Evolutionary conservation across 2,888 invertebrate genomes (phyloP).

Genomic region (Drosophila melanosoma): DNA sequence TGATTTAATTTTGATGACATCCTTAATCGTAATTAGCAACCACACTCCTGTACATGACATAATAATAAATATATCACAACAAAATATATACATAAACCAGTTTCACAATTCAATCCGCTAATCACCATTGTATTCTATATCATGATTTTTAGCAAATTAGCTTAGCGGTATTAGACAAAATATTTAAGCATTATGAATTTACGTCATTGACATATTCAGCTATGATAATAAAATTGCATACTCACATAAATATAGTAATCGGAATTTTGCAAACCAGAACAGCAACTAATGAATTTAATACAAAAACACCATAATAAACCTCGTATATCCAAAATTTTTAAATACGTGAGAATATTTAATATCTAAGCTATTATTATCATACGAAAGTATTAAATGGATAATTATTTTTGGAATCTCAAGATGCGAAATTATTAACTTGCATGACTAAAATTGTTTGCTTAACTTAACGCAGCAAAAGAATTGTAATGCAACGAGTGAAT

Average conservation of each 20-base stretch:
- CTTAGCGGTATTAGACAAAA: not conserved
- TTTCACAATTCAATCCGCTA: conserved; percentile 13
- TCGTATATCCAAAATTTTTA: conserved; percentile 7
- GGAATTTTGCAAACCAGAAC: not conserved
- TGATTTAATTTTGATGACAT: not conserved
- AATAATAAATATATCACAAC: not conserved
- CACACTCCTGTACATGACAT: not conserved
- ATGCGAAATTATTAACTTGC: conserved; percentile 29
- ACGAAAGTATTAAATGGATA: conserved; percentile 70
- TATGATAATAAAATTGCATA: conserved; percentile 2
- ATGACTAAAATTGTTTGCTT: conserved; percentile 17
- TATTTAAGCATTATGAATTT: conserved; percentile 8
- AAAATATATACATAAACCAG: not conserved
- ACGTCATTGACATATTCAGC: not conserved
- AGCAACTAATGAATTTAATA: conserved; percentile 5
- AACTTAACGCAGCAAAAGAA: conserved; percentile 10
- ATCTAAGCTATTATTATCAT: conserved; percentile 43
- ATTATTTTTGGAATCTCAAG: conserved; percentile 39
- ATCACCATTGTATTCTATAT: not conserved
- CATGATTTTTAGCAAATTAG: conserved; percentile 15
- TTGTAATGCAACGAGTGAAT: conserved; percentile 63
- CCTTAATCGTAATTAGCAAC: not conserved
- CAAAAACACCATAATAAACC: conserved; percentile 7
- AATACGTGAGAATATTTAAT: conserved; percentile 13
- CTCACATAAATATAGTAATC: not conserved